Percentiles rank a stretch among this genome's conserved stretches.
phyloP scores from a whole-genome alignment of 2,888 invertebrate species.

The Seira musarum region DNA sequence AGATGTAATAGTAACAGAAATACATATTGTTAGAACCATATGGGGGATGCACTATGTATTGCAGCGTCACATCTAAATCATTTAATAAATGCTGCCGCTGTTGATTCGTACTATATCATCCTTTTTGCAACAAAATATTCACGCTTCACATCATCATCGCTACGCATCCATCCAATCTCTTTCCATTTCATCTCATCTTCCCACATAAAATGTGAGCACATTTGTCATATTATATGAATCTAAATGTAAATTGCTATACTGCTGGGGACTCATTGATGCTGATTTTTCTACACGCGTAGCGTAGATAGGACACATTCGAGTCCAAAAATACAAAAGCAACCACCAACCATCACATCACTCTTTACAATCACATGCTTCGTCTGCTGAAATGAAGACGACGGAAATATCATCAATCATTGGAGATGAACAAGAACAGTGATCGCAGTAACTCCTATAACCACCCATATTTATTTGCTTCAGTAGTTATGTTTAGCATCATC shows the following conservation, averaged over 20 bases:
- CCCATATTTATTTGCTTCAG: slow-evolving; percentile 7
- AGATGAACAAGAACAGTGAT: slow-evolving; percentile 11
- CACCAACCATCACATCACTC: neutral
- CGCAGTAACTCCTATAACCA: neutral
- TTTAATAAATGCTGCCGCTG: neutral
- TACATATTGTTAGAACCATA: no score
- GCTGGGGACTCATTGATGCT: slow-evolving; percentile 8
- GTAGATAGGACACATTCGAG: no score
- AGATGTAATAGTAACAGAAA: no score
- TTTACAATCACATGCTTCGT: no score
- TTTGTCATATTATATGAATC: neutral
- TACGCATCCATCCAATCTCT: neutral
- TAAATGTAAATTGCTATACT: slow-evolving; percentile 8
- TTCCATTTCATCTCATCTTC: slow-evolving; percentile 41
- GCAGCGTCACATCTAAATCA: neutral
- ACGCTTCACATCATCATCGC: slow-evolving; percentile 32
- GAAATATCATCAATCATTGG: slow-evolving; percentile 58
- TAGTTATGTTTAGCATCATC: slow-evolving; percentile 1
- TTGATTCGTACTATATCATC: neutral
- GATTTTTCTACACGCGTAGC: neutral
- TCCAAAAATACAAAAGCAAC: neutral
- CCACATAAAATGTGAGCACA: neutral
- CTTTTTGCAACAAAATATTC: slow-evolving; percentile 27
- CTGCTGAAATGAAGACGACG: slow-evolving; percentile 37
- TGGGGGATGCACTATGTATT: no score